Evolutionary conservation across 2,797 vertebrate genomes (phyloP).

Genomic region (Helostoma temminkii): DNA sequence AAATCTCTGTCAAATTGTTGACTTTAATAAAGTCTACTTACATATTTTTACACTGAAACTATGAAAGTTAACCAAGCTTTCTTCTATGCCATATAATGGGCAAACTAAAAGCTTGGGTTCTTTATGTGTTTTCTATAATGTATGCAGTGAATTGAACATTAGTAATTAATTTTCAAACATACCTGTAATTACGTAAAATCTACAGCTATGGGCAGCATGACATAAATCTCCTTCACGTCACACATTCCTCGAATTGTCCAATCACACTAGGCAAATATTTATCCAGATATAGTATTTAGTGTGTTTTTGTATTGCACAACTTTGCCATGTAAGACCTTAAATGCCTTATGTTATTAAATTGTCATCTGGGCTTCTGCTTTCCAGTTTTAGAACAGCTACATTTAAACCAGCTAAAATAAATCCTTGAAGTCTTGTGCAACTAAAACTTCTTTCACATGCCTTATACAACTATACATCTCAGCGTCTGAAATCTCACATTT

Average conservation of each 20-base stretch:
- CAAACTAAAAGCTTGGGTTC: background rate
- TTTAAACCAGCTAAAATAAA: background rate
- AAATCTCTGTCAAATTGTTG: background rate
- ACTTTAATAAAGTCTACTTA: background rate
- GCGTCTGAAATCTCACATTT: background rate
- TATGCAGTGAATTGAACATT: background rate
- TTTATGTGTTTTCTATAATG: background rate
- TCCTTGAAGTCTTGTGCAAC: background rate
- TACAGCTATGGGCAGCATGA: conserved; percentile 15
- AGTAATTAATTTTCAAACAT: conserved; percentile 36
- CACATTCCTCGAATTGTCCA: conserved; percentile 44
- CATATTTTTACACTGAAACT: background rate
- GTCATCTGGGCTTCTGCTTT: background rate
- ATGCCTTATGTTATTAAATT: background rate
- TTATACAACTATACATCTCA: background rate
- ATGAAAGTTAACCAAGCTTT: background rate
- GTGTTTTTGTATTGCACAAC: conserved; percentile 37
- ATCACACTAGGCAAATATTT: conserved; percentile 7
- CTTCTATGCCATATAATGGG: background rate
- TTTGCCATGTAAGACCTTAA: background rate
- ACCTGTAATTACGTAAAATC: background rate
- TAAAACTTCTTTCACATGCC: background rate
- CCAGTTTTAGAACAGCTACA: conserved; percentile 16
- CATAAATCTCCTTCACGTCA: conserved; percentile 38
- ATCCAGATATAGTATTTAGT: conserved; percentile 25